phyloP scores from a whole-genome alignment of 2,888 invertebrate genomes.

The Ennomos erosarius region DNA sequence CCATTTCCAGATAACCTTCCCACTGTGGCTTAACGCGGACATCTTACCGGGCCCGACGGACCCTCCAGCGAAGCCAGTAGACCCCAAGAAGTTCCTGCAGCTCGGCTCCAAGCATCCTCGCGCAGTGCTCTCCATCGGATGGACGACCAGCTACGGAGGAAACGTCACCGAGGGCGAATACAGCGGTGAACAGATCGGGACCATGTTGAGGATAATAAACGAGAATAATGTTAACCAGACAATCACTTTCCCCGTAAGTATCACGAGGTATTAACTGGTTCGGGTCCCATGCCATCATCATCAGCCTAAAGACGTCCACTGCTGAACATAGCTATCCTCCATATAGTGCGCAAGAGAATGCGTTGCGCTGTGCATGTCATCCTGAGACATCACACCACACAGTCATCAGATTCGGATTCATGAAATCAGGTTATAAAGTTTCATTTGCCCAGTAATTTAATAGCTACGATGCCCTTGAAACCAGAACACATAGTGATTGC shows the following conservation, averaged over 20 bases:
- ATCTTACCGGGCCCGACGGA: constrained; percentile 91
- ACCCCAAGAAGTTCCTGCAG: constrained; percentile 87
- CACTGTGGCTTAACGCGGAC: constrained; percentile 95
- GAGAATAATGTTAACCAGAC: constrained; percentile 85
- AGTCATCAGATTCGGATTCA: no score
- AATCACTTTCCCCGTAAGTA: constrained; percentile 90
- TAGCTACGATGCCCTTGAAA: no score
- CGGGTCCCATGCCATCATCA: no score
- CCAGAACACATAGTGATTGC: no score
- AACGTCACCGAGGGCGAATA: constrained; percentile 85
- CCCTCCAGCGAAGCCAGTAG: constrained; percentile 84
- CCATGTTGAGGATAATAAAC: constrained; percentile 87
- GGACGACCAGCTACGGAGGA: constrained; percentile 90
- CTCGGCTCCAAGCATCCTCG: constrained; percentile 85
- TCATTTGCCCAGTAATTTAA: no score
- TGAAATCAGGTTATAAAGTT: no score
- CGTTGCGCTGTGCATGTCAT: no score
- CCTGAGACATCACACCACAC: no score
- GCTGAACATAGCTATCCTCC: no score
- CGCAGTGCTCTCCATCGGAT: constrained; percentile 90
- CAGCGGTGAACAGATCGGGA: constrained; percentile 86
- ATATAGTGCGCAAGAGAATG: no score
- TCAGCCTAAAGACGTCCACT: no score
- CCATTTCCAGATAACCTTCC: constrained; percentile 86
- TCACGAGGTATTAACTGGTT: no score